A percentile compares a stretch with the other conserved stretches of the same genome.
These are phyloP conservation scores for Scopus umbretta DNA, from an alignment of 2,113 vertebrate genomes.

Conservation along the genomic window DNA sequence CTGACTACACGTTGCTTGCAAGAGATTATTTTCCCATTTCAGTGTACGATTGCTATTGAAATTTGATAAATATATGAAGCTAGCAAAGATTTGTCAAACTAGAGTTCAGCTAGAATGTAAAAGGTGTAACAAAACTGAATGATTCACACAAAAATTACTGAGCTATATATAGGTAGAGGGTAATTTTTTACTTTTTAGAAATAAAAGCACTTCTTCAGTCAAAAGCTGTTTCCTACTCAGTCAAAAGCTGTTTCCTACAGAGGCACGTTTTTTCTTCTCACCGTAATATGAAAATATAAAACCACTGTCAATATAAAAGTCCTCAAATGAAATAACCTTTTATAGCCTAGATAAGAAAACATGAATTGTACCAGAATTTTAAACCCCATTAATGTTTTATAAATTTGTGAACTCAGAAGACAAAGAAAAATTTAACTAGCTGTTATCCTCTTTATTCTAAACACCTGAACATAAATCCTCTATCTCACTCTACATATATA, in stretches of 20 bases:
- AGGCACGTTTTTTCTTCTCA: not conserved
- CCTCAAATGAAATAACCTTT: not conserved
- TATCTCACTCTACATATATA: not conserved
- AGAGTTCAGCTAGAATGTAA: constrained; percentile 6
- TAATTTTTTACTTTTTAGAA: not conserved
- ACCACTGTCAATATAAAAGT: not conserved
- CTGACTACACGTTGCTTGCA: not conserved
- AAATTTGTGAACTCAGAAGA: not conserved
- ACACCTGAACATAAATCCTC: not conserved
- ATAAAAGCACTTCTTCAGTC: not conserved
- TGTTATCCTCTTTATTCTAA: not conserved
- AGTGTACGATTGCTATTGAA: not conserved
- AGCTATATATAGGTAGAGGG: not conserved
- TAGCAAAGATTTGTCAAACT: not conserved
- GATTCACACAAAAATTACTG: constrained; percentile 28
- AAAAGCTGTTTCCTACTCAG: not conserved
- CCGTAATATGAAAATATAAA: not conserved
- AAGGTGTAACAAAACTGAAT: constrained; percentile 8
- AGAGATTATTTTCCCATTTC: not conserved
- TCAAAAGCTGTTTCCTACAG: not conserved
- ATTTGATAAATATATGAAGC: not conserved
- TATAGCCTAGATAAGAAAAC: not conserved
- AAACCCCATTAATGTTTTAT: not conserved
- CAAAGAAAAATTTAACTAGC: not conserved
- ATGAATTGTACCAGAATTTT: not conserved